These are phyloP conservation scores for Hyposoter dolosus DNA, from an alignment of 2,888 invertebrate species.

Conservation along the genomic window DNA sequence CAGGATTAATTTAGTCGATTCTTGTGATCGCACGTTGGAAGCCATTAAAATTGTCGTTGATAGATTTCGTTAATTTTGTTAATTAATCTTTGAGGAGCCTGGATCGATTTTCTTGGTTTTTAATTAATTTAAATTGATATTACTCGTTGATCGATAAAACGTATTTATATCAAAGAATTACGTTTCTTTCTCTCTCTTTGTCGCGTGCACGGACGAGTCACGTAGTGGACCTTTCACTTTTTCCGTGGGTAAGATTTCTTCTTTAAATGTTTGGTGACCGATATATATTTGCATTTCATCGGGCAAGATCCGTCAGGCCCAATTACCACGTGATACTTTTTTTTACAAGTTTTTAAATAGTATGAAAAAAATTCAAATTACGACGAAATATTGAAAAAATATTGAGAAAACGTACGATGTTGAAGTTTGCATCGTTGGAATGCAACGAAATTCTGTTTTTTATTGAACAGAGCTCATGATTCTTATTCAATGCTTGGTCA, in stretches of 20 bases:
- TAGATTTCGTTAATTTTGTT: background rate
- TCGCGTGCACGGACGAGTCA: background rate
- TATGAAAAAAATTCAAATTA: background rate
- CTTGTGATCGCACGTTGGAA: background rate
- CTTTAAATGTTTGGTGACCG: constrained; percentile 7
- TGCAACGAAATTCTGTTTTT: too few relatives aligned
- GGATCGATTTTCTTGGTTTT: background rate
- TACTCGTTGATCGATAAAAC: background rate
- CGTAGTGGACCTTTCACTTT: constrained; percentile 12
- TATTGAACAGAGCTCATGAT: too few relatives aligned
- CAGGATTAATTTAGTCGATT: background rate
- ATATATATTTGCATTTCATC: background rate
- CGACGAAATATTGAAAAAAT: background rate
- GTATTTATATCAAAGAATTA: background rate
- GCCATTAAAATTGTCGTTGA: background rate
- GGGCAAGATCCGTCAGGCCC: background rate
- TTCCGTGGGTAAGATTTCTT: constrained; percentile 17
- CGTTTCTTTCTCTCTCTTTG: background rate
- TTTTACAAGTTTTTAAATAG: background rate
- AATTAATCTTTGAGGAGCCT: background rate
- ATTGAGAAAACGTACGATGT: too few relatives aligned
- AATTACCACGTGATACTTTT: background rate
- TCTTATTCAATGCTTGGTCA: too few relatives aligned
- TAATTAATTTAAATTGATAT: background rate
- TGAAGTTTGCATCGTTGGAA: too few relatives aligned